Evolutionary conservation across 2,888 invertebrate genomes (phyloP).

Genomic region (Pyrrhosoma nymphula): DNA sequence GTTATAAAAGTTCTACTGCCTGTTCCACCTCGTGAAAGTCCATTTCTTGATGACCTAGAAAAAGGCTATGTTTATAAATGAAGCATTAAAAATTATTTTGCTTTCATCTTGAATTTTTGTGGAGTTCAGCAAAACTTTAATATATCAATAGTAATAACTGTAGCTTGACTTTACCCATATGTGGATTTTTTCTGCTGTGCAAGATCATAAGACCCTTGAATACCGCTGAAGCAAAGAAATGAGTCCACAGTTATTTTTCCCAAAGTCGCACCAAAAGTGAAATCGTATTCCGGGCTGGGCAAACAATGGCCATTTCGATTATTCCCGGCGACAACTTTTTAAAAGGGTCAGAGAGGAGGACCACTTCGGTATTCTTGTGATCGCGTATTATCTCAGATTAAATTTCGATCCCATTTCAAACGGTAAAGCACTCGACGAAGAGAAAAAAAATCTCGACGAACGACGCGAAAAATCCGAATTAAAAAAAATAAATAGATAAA

Average conservation of each 20-base stretch:
- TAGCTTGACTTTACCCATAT: too few relatives aligned
- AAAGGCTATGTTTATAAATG: too few relatives aligned
- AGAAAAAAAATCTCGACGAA: slow-evolving; percentile 15
- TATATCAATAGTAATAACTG: too few relatives aligned
- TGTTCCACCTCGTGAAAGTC: too few relatives aligned
- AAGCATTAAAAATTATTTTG: too few relatives aligned
- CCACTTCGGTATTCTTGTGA: slow-evolving; percentile 27
- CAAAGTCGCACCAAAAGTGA: neutral
- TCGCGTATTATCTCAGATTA: slow-evolving; percentile 46
- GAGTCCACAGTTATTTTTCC: neutral
- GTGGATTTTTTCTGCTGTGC: too few relatives aligned
- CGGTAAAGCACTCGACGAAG: neutral
- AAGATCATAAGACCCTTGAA: too few relatives aligned
- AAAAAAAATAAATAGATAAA: neutral
- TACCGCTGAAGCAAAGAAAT: neutral
- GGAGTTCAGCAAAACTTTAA: too few relatives aligned
- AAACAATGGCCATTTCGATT: slow-evolving; percentile 24
- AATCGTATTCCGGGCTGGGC: neutral
- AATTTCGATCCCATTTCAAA: slow-evolving; percentile 47
- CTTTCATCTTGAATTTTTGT: too few relatives aligned
- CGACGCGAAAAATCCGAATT: slow-evolving; percentile 15
- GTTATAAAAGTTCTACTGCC: too few relatives aligned
- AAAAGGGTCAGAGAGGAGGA: neutral
- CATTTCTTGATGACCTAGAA: too few relatives aligned
- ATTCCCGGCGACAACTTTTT: neutral